Base-by-base conservation (phyloP, 2,113 vertebrate genomes). In the Tetrao urogallus region DNA sequence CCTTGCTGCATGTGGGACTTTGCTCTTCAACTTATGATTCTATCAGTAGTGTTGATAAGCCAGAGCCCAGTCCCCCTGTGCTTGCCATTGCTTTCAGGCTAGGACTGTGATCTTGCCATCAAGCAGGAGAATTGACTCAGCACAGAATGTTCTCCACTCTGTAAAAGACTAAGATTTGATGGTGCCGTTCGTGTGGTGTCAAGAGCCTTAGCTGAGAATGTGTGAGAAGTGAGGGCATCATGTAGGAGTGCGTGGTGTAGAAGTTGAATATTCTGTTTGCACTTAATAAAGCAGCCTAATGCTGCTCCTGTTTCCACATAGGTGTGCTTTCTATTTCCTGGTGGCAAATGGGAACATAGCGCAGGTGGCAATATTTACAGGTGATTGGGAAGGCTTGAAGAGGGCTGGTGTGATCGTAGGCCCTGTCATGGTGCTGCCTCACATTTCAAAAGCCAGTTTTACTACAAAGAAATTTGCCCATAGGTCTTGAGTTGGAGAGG, bases 251-350 rank as follows among this genome's bases (percentile, higher is more conserved):
- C 3, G 10, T 8, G 11, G 5, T n/a, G 27, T 17, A 70, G 56
- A 58, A 70, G 13, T 11, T 75, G 32, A 28, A 10, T 25, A 11
- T 63, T 18, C 27, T 74, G 42, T 65, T 47, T 54, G 36, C 28
- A 1, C 38, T 83, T 73, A 36, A 20, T 56, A 80, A 72, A 0
- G 0, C 5, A 72, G 27, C 48, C 24, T 56, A 3, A 0, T 61
- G 13, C 43, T 15, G 25, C 56, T 74, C 38, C 17, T 11, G 66
- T 54, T 79, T 50, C 24, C 15, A 8, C n/a, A 27, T 19, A 61
- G 24, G 61, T 90, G 10, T 72, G 7, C 52, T 86, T 64, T n/a
- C 76, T 43, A 38, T 80, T 67, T 76, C 58, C 22, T 67, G 40
- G 63, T 0, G 3, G 32, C 43, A 56, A 76, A 43, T 38, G 13